Evolutionary conservation across 2,888 invertebrate species (phyloP).

Genomic region (Orthosia gothica): DNA sequence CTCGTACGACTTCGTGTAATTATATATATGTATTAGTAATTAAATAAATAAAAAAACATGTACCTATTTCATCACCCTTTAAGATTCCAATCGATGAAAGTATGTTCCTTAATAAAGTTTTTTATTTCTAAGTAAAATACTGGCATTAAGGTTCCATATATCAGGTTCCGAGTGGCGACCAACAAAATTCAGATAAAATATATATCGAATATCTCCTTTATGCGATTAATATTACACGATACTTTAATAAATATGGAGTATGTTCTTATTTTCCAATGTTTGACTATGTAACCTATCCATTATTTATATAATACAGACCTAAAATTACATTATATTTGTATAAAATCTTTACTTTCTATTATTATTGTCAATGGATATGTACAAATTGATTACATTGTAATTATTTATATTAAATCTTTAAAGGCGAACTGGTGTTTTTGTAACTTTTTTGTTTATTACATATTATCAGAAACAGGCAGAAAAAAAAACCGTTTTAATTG

Average conservation of each 20-base stretch:
- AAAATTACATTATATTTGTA: slow-evolving; percentile 90
- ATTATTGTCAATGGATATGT: slow-evolving; percentile 89
- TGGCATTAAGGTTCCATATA: slow-evolving; percentile 85
- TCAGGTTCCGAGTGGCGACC: slow-evolving; percentile 67
- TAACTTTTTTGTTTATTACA: too few relatives aligned
- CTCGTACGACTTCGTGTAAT: slow-evolving; percentile 70
- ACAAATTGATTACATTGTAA: slow-evolving; percentile 89
- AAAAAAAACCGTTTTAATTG: slow-evolving; percentile 21
- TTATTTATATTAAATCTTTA: slow-evolving; percentile 90
- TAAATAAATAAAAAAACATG: slow-evolving; percentile 60
- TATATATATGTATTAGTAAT: slow-evolving; percentile 70
- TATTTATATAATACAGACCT: slow-evolving; percentile 84
- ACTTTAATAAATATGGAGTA: slow-evolving; percentile 70
- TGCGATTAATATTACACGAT: slow-evolving; percentile 62
- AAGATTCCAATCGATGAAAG: slow-evolving; percentile 72
- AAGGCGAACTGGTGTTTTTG: slow-evolving; percentile 75
- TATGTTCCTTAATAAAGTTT: slow-evolving; percentile 89
- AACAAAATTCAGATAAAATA: slow-evolving; percentile 59
- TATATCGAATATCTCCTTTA: slow-evolving; percentile 61
- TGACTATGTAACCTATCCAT: slow-evolving; percentile 78
- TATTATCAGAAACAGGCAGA: not conserved
- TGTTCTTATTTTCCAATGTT: slow-evolving; percentile 83
- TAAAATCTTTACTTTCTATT: slow-evolving; percentile 89
- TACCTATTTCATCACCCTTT: slow-evolving; percentile 68
- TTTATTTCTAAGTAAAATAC: slow-evolving; percentile 88